Evolutionary conservation across 2,113 vertebrate genomes (phyloP), one percentile per base, ranked within the genome.

Genomic region (Oenanthe melanoleuca): DNA sequence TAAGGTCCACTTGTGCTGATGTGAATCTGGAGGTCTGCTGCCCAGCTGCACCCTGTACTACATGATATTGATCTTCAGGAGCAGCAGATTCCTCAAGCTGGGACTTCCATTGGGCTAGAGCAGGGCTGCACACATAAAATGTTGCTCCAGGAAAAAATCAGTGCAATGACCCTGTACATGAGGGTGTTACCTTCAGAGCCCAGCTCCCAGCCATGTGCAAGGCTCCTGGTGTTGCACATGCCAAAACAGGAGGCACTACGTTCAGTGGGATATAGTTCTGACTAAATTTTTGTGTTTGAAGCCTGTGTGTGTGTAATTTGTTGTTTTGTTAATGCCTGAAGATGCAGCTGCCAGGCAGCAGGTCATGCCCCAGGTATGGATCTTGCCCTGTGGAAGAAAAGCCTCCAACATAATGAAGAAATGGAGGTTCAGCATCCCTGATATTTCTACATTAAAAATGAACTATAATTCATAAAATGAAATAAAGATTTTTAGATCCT

Each of bases 131-230:
- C 4, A 37, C 20, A 23, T 6, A 28, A 70, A 73, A 57, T 0
- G 0, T 14, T 78, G 11, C 23, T 92, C 28, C 61, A 61, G n/a
- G 10, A 55, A 42, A 56, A 63, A 28, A 59, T 18, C 2, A 2
- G 37, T 57, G 37, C 22, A 24, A 8, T 5, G 19, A 20, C 19
- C 8, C 23, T 0, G 0, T 14, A 26, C 5, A 3, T 40, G n/a
- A 40, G 33, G 38, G n/a, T 47, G 16, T 25, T 59, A 28, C 31
- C 28, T 63, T 47, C 25, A 50, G 25, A 12, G 9, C 5, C 25
- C 38, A 38, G 25, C 28, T 75, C 44, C 38, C 42, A 66, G 56
- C 18, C 17, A 5, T 1, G 6, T 25, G 22, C 14, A 28, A 78
- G 34, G 33, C 28, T 91, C 31, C 22, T 25, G 19, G 19, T 73